These are phyloP conservation scores for Myotis planiceps DNA, from an alignment of 2,797 vertebrate species.

Conservation along the genomic window DNA sequence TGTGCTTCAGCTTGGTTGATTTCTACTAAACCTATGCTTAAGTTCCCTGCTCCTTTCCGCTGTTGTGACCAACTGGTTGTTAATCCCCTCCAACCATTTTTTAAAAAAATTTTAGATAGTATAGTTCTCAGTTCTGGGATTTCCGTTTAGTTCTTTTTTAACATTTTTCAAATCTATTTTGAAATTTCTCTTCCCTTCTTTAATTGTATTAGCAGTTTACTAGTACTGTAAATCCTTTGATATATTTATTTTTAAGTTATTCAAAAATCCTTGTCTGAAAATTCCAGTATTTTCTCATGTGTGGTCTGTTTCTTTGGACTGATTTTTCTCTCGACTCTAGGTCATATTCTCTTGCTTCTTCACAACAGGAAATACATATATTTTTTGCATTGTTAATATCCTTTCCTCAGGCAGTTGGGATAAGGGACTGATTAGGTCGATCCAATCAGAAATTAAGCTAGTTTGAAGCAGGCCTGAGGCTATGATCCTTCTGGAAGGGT, in stretches of 20 bases:
- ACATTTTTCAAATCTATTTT: background rate
- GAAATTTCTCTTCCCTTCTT: conserved; percentile 4
- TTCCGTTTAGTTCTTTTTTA: background rate
- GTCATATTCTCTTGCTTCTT: conserved; percentile 20
- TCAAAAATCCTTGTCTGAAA: background rate
- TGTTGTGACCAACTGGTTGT: background rate
- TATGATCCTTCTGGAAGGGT: background rate
- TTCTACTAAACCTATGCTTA: background rate
- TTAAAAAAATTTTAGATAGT: background rate
- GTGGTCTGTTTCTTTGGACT: background rate
- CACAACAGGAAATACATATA: background rate
- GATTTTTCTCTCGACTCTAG: background rate
- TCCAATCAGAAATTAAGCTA: background rate
- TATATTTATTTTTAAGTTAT: background rate
- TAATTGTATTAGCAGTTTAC: background rate
- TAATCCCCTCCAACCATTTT: background rate
- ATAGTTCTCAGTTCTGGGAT: background rate
- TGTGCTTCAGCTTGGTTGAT: background rate
- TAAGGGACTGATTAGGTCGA: background rate
- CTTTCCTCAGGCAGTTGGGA: background rate
- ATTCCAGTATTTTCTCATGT: background rate
- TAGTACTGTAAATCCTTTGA: background rate
- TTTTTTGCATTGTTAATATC: background rate
- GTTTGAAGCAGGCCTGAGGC: background rate
- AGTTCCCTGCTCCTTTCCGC: background rate